Evolutionary conservation across 2,797 vertebrate species (phyloP).

Genomic region (Pseudotriccus pelzelni): DNA sequence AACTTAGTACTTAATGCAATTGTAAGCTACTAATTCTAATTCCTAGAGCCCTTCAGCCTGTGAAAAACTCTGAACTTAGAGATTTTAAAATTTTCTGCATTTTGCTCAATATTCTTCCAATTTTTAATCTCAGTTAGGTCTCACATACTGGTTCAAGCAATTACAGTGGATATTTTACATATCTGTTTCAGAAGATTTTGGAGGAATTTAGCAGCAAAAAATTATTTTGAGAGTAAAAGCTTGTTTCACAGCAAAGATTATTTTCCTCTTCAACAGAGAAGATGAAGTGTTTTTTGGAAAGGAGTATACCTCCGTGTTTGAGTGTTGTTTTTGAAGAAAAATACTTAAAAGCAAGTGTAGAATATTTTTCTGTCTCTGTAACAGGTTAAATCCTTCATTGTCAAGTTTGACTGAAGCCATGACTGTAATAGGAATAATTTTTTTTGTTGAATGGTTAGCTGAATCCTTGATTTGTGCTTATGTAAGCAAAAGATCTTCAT

Average conservation of each 20-base stretch:
- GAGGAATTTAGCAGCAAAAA: background rate
- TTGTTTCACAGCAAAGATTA: background rate
- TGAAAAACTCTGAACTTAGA: background rate
- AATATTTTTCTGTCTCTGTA: background rate
- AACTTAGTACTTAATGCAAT: background rate
- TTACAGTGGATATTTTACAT: background rate
- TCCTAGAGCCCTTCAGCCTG: background rate
- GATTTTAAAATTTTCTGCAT: background rate
- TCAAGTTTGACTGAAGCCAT: background rate
- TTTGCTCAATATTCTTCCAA: background rate
- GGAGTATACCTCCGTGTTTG: background rate
- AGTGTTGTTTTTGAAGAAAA: background rate
- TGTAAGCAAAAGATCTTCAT: background rate
- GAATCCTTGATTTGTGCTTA: background rate
- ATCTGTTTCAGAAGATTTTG: background rate
- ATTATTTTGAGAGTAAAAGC: background rate
- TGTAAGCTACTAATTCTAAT: background rate
- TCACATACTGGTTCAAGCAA: background rate
- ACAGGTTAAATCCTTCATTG: background rate
- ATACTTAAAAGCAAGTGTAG: background rate
- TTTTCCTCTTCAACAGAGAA: background rate
- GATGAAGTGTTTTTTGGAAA: background rate
- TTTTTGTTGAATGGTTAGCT: background rate
- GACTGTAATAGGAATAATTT: background rate
- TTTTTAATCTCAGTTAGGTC: background rate